These are phyloP conservation scores for Sycon ciliatum DNA, from an alignment of 37 sponge, comb jelly and placozoan genomes.

Conservation along the genomic window DNA sequence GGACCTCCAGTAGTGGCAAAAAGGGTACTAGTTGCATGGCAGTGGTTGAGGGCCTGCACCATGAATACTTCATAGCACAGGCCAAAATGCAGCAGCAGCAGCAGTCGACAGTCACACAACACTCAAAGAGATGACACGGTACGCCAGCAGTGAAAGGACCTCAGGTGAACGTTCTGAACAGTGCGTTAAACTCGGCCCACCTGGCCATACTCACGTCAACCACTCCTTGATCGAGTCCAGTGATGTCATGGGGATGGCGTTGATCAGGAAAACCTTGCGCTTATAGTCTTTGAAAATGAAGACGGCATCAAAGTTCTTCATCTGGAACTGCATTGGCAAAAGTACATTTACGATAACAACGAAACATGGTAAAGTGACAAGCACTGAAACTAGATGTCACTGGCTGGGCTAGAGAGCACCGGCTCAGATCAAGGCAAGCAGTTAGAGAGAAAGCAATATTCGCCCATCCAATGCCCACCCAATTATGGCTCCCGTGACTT, in stretches of 20 bases:
- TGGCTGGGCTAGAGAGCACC: not conserved
- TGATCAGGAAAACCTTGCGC: constrained; percentile 74
- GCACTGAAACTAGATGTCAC: not conserved
- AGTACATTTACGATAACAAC: not conserved
- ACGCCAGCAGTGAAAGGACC: not conserved
- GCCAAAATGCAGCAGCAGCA: too few species aligned
- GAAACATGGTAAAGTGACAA: not conserved
- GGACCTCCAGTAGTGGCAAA: too few species aligned
- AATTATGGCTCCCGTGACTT: too few species aligned
- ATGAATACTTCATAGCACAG: too few species aligned
- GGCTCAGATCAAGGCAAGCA: not conserved
- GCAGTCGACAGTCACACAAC: too few species aligned
- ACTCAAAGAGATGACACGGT: too few species aligned
- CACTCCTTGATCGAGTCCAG: constrained; percentile 92
- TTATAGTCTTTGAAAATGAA: constrained; percentile 97
- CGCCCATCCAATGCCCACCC: too few species aligned
- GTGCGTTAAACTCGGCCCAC: not conserved
- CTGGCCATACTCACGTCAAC: constrained; percentile 67
- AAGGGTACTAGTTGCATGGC: too few species aligned
- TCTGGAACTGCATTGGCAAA: constrained; percentile 69
- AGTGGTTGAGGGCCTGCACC: too few species aligned
- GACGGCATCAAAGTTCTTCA: constrained; percentile 97
- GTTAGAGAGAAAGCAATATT: too few species aligned
- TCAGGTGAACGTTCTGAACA: not conserved
- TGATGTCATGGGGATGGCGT: constrained; percentile 80